phyloP scores from a whole-genome alignment of 1,140 invertebrate genomes.

The Euglossa dilemma region DNA sequence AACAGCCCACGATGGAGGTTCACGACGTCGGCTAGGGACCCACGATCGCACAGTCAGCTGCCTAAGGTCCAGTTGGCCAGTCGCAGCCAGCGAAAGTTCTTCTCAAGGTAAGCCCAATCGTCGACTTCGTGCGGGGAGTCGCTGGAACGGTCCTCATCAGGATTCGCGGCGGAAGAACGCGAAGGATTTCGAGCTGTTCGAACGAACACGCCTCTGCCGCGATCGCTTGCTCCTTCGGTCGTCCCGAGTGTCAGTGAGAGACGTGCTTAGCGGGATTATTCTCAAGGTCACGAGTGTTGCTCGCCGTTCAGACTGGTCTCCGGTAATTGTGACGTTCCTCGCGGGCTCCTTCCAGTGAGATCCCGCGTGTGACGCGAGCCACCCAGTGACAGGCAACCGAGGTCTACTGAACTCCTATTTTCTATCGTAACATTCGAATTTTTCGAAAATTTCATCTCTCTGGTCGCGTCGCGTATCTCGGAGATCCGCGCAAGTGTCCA shows the following conservation, averaged over 20 bases:
- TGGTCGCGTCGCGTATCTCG: neutral
- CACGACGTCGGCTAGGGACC: slow-evolving; percentile 64
- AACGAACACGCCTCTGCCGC: neutral
- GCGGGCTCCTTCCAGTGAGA: neutral
- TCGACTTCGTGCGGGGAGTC: neutral
- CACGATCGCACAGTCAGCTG: slow-evolving; percentile 82
- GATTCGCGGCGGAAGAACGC: neutral
- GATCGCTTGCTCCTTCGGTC: neutral
- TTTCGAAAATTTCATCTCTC: neutral
- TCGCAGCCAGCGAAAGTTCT: slow-evolving; percentile 76
- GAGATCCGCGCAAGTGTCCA: neutral
- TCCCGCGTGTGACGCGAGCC: slow-evolving; percentile 30
- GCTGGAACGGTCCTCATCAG: slow-evolving; percentile 4
- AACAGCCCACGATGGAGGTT: slow-evolving; percentile 57
- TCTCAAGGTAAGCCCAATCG: slow-evolving; percentile 76
- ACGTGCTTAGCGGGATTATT: slow-evolving; percentile 38
- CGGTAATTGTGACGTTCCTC: slow-evolving; percentile 39
- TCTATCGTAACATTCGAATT: neutral
- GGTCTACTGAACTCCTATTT: neutral
- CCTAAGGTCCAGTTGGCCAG: slow-evolving; percentile 83
- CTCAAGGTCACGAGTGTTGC: slow-evolving; percentile 54
- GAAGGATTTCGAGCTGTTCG: neutral
- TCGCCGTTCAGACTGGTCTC: neutral
- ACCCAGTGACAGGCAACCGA: slow-evolving; percentile 45
- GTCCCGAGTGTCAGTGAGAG: slow-evolving; percentile 61